Evolutionary conservation across 2,113 vertebrate species (phyloP), one percentile per base, ranked within the genome.

Genomic region (Poecile atricapillus): DNA sequence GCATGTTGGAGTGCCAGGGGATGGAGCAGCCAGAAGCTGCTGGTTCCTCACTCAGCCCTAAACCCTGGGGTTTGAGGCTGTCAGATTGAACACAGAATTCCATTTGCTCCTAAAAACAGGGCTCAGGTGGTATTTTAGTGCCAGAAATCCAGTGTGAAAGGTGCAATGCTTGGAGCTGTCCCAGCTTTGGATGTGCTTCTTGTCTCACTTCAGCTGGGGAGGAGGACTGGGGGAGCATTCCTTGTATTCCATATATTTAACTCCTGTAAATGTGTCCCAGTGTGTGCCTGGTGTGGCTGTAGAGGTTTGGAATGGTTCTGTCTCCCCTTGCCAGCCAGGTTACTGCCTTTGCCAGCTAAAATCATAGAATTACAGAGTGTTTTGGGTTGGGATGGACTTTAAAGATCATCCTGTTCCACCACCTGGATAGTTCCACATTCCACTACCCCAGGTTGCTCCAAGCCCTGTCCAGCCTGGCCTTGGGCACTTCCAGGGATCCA

Each of bases 401-500:
- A 62, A 62, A 69, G 25, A 11, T 3, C 30, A 35, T 76, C 78
- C 25, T 1, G 3, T 62, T 46, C 62, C 62, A 10, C 7, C 35
- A 12, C 4, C 27, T 59, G 22, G 43, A 22, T 31, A 65, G 10
- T 22, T 44, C 44, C 60, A 47, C n/a, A 2, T 68, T 4, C 30
- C 78, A 13, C 30, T 5, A 0, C 12, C 20, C 39, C 62, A 68
- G 30, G 53, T 0, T 68, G 46, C n/a, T 75, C 62, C n/a, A 30
- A 53, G 9, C 60, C 27, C 37, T 0, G 0, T 59, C 69, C 37
- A 46, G 0, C 39, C 53, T 60, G 69, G 25, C 24, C 8, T 68
- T 16, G 69, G 9, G 1, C 24, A 53, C 16, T 46, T 0, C 8
- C 65, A 79, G 74, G 47, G 41, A 63, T 87, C 56, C 56, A 62